Base-by-base conservation (phyloP, 2,888 invertebrate genomes). In the Zaprionus lineosus region DNA sequence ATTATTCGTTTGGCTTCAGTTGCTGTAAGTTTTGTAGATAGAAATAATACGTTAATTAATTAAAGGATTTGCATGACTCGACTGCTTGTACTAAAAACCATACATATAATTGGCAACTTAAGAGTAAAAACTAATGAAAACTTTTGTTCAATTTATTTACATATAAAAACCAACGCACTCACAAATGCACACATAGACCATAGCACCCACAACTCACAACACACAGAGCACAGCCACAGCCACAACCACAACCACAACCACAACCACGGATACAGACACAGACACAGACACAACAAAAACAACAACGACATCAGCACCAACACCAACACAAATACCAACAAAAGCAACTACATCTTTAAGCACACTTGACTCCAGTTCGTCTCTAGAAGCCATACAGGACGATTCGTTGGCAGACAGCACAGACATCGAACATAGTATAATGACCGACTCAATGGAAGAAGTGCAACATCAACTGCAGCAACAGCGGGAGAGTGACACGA, bases 381-480 rank as follows among this genome's bases (percentile, higher is more conserved):
- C 36, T 15, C 2, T 43, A 37, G 51, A 34, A 55, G 50, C 63
- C 52, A 58, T 28, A 51, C 36, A 36, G 31, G 53, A 58, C 67
- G 85, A 86, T 74, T 74, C 77, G 53, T 73, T 74, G 53, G 77
- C 85, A 74, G 85, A 84, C 62, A 84, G 74, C 67, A 76, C 74
- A 3, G 74, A 74, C 52, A 66, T 63, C 62, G 70, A 62, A 39
- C 69, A 69, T 43, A 61, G 31, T 14, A 58, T 67, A 61, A 70
- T 58, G 69, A 62, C 62, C 44, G 52, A 62, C 19, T 26, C 56
- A 37, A 62, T 65, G 55, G 70, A 61, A 61, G 68, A 67, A 60
- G 46, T 43, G 33, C 12, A 19, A n/a, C 12, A 29, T 16, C 44
- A 69, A 65, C 41, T 37, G 51, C 63, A 61, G 40, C 50, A 57